Evolutionary conservation across 2,888 invertebrate genomes (phyloP), one percentile per base, ranked within the genome.

Genomic region (Drosophila mimetica): DNA sequence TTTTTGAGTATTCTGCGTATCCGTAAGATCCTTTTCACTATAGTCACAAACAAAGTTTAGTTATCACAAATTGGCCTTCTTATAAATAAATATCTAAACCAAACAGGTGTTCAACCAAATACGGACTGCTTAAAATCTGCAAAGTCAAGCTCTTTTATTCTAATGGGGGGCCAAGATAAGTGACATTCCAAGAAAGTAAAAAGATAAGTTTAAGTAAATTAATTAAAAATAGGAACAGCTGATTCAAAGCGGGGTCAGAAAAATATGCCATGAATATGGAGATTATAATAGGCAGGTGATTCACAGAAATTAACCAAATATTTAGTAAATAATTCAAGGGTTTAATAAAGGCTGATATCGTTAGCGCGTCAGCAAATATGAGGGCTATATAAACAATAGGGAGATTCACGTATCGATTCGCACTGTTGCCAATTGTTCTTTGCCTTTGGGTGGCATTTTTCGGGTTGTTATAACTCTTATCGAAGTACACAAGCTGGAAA

Each of bases 401-500:
- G 20, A 36, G 42, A 37, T 36, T 50, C 51, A 14, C 36, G n/a
- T 30, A 65, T 47, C 36, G 52, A 71, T 61, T 67, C 65, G 30
- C 46, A 36, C 77, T 77, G 80, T 86, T 80, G 80, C 75, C 72
- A 80, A 72, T 79, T 60, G 86, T 82, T 78, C 28, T 54, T 58
- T 14, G 44, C 32, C 73, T 73, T 78, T 71, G 71, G 64, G 16
- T 44, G 44, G 46, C 48, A 50, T 34, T 71, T 61, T 32, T 41
- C 34, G 37, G 37, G 20, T 16, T 46, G 50, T 28, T 57, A 67
- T 71, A 48, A 32, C 36, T 36, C 48, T 60, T 70, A 71, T 70
- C 72, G 72, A 53, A 52, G 61, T 58, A 60, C 60, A 73, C 59
- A 72, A 65, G 52, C 64, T 76, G 58, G 47, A 36, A 61, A 59